Evolutionary conservation across 2,888 invertebrate species (phyloP).

Genomic region (Nephrocerus scutellatus): DNA sequence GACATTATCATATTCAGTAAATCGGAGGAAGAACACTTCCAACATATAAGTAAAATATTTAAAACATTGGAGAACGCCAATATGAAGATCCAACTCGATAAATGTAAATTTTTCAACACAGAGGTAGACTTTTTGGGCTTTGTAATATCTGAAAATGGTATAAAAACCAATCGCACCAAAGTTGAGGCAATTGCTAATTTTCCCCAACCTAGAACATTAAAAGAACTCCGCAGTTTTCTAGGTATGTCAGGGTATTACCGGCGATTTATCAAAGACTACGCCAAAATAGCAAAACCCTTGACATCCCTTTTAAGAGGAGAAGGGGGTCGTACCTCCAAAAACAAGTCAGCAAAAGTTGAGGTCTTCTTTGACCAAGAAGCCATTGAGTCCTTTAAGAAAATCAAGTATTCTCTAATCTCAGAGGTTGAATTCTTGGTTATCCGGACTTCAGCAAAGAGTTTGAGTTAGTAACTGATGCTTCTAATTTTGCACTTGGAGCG

Average conservation of each 20-base stretch:
- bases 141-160: slow-evolving; percentile 12
- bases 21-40: slow-evolving; percentile 9
- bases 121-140: too few relatives aligned
- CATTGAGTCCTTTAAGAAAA: slow-evolving; percentile 11
- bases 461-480: slow-evolving; percentile 30
- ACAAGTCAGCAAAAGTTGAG: slow-evolving; percentile 8
- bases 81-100: slow-evolving; percentile 16
- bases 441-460: slow-evolving; percentile 13
- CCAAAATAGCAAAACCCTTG: slow-evolving; percentile 9
- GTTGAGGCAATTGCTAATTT: slow-evolving; percentile 13
- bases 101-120: slow-evolving; percentile 8
- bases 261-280: slow-evolving; percentile 11
- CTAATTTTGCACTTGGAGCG: slow-evolving; percentile 27
- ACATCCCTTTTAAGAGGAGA: slow-evolving; percentile 11
- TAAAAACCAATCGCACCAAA: slow-evolving; percentile 14
- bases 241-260: slow-evolving; percentile 11
- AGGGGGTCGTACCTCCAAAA: slow-evolving; percentile 14
- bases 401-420: slow-evolving; percentile 13
- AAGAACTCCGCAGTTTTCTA: slow-evolving; percentile 8
- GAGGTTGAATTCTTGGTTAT: slow-evolving; percentile 10
- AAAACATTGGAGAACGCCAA: slow-evolving; percentile 7
- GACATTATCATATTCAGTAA: slow-evolving; percentile 17
- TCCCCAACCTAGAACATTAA: slow-evolving; percentile 5
- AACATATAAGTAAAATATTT: slow-evolving; percentile 15
- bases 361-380: slow-evolving; percentile 3